phyloP scores from a whole-genome alignment of 2,797 vertebrate species.

The Bothrops alternatus region DNA sequence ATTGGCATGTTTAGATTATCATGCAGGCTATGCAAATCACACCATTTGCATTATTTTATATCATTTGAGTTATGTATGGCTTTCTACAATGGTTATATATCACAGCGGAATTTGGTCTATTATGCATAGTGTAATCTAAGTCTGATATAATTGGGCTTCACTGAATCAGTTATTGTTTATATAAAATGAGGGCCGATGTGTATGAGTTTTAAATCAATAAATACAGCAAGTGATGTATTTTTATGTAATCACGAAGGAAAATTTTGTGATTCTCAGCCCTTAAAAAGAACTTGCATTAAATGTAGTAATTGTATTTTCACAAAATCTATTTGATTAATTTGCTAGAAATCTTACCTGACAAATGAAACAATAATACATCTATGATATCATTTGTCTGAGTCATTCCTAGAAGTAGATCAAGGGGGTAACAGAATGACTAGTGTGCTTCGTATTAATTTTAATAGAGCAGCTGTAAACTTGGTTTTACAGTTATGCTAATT shows the following conservation, averaged over 20 bases:
- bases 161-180: not conserved
- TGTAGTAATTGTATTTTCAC: not conserved
- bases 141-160: not conserved
- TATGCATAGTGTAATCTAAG: not conserved
- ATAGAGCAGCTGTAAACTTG: not conserved
- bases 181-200: not conserved
- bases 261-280: not conserved
- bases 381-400: not conserved
- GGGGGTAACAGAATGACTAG: not conserved
- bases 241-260: not conserved
- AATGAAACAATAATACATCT: not conserved
- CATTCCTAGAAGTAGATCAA: not conserved
- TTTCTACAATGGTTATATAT: not conserved
- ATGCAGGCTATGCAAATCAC: not conserved
- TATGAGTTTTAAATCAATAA: not conserved
- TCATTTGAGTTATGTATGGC: not conserved
- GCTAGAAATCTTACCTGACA: not conserved
- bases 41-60: not conserved
- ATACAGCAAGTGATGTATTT: not conserved
- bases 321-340: conserved; percentile 11
- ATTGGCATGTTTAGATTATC: not conserved
- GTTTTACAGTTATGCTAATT: not conserved
- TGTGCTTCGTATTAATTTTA: not conserved
- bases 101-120: not conserved
- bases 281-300: not conserved